Evolutionary conservation across 2,797 vertebrate species (phyloP).

Genomic region (Iguana delicatissima): DNA sequence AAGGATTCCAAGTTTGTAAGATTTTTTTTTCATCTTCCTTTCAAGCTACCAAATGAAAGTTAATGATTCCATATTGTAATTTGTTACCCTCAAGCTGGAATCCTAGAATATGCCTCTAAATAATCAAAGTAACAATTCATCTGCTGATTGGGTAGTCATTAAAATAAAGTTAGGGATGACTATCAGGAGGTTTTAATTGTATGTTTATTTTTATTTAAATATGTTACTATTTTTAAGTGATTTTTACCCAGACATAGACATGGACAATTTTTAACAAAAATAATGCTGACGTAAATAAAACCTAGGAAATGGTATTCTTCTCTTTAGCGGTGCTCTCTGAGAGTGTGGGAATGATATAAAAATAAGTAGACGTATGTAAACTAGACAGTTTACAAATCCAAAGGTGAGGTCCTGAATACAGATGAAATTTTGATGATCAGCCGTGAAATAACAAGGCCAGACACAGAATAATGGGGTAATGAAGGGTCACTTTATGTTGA

Average conservation of each 20-base stretch:
- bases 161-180: neutral
- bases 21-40: neutral
- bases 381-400: neutral
- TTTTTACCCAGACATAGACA: neutral
- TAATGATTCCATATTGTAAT: slow-evolving; percentile 7
- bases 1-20: neutral
- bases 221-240: neutral
- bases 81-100: neutral
- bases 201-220: neutral
- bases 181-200: neutral
- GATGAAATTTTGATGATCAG: neutral
- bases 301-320: too few relatives aligned
- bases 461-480: too few relatives aligned
- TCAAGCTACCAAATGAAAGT: slow-evolving; percentile 14
- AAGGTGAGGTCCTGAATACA: neutral
- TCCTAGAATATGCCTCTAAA: neutral
- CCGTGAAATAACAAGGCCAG: too few relatives aligned
- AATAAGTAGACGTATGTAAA: neutral
- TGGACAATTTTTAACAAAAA: neutral
- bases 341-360: neutral
- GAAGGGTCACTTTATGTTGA: too few relatives aligned
- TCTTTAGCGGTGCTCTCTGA: neutral
- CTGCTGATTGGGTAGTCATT: neutral
- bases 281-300: neutral
- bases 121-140: slow-evolving; percentile 10